phyloP scores from a whole-genome alignment of 2,113 vertebrate species.

The Parus major region DNA sequence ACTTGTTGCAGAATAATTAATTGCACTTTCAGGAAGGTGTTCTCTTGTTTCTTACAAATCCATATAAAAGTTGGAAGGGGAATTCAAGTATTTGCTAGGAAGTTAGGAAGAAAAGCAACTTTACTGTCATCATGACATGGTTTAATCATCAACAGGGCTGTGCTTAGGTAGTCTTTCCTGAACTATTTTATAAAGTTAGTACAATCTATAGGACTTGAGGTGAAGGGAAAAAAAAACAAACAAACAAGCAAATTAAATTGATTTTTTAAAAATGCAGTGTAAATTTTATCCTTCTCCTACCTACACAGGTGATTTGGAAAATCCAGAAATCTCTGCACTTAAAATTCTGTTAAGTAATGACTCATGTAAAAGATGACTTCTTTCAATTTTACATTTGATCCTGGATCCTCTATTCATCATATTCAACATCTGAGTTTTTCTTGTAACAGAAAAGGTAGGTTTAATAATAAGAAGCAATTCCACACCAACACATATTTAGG shows the following conservation, averaged over 20 bases:
- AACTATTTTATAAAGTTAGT: neutral
- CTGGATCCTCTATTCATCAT: neutral
- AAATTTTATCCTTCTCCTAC: neutral
- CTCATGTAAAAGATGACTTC: neutral
- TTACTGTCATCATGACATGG: neutral
- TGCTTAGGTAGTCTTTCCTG: neutral
- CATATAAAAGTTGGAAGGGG: neutral
- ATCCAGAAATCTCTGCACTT: neutral
- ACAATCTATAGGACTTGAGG: neutral
- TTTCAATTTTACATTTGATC: neutral
- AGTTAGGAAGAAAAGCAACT: neutral
- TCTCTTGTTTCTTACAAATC: neutral
- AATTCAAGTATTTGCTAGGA: neutral
- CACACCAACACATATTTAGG: rapidly evolving
- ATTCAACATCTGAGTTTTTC: neutral
- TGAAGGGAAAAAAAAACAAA: neutral
- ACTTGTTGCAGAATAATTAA: neutral
- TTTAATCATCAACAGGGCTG: neutral
- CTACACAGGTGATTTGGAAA: neutral
- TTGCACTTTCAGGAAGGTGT: neutral
- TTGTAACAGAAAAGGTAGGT: neutral
- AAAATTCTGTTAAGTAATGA: neutral
- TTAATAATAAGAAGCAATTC: neutral
- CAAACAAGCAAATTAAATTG: neutral
- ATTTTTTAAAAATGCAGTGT: neutral